These are phyloP conservation scores for Excalfactoria chinensis DNA, from an alignment of 2,113 vertebrate species.

Conservation along the genomic window DNA sequence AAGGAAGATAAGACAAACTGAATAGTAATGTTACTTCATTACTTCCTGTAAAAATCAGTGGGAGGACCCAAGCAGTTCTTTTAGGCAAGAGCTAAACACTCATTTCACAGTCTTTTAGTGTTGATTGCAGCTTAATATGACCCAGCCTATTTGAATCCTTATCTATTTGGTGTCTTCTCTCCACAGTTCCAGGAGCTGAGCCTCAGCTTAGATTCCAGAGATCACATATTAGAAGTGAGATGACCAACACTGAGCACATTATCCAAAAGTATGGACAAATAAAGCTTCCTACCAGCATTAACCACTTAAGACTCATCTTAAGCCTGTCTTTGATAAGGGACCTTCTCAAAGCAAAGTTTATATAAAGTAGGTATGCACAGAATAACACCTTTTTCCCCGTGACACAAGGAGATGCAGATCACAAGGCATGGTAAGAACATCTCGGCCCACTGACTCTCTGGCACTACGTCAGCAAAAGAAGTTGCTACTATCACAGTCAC, in stretches of 20 bases:
- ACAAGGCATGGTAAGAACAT: neutral
- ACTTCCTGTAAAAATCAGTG: neutral
- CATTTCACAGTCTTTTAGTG: neutral
- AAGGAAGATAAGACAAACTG: neutral
- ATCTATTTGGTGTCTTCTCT: neutral
- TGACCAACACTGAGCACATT: neutral
- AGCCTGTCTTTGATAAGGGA: accelerated
- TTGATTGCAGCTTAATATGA: neutral
- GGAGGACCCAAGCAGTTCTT: neutral
- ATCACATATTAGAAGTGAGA: neutral
- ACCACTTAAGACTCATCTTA: neutral
- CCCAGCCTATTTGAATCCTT: neutral
- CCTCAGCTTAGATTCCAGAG: neutral
- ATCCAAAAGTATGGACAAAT: neutral
- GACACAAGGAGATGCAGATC: neutral
- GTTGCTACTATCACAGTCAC: neutral
- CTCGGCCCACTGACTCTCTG: neutral
- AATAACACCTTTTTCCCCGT: neutral
- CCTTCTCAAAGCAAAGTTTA: neutral
- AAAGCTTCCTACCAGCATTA: neutral
- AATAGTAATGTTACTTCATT: neutral
- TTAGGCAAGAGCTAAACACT: neutral
- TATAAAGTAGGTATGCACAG: neutral
- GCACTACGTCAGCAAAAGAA: neutral
- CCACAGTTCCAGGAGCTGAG: conserved; percentile 4